Evolutionary conservation across 2,888 invertebrate species (phyloP).

Genomic region (Rosalia funebris): DNA sequence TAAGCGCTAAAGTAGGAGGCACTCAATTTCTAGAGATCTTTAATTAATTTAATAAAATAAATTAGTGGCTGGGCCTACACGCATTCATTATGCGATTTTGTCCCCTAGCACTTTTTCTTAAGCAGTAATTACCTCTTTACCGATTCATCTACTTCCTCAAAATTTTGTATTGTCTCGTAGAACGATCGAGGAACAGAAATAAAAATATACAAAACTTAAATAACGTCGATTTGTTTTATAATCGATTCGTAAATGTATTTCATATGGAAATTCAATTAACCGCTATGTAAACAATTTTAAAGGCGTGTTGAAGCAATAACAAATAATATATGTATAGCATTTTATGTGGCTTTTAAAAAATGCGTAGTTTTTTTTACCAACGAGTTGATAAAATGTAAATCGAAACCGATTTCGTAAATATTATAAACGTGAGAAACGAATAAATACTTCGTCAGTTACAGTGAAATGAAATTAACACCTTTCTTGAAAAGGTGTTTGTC

Average conservation of each 20-base stretch:
- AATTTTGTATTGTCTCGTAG: too few species aligned
- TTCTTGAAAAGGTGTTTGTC: constrained; percentile 9
- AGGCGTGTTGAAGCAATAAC: neutral
- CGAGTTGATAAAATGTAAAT: neutral
- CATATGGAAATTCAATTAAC: constrained; percentile 12
- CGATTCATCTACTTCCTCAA: too few species aligned
- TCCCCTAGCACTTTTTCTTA: too few species aligned
- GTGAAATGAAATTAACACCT: constrained; percentile 3
- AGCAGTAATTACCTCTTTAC: too few species aligned
- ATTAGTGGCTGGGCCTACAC: constrained; percentile 34
- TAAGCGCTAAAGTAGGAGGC: too few species aligned
- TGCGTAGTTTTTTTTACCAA: neutral
- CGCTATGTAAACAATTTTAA: constrained; percentile 7
- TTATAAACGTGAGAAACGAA: neutral
- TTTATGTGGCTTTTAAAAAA: too few species aligned
- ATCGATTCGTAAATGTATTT: constrained; percentile 3
- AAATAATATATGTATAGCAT: neutral
- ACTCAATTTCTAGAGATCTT: too few species aligned
- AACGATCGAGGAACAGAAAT: too few species aligned
- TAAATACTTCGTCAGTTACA: neutral
- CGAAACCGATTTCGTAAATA: neutral
- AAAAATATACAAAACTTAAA: neutral
- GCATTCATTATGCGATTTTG: constrained; percentile 38
- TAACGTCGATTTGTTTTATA: neutral
- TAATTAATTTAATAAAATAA: constrained; percentile 27